These are phyloP conservation scores for Archocentrus centrarchus DNA, from an alignment of 2,113 vertebrate species.

Conservation along the genomic window DNA sequence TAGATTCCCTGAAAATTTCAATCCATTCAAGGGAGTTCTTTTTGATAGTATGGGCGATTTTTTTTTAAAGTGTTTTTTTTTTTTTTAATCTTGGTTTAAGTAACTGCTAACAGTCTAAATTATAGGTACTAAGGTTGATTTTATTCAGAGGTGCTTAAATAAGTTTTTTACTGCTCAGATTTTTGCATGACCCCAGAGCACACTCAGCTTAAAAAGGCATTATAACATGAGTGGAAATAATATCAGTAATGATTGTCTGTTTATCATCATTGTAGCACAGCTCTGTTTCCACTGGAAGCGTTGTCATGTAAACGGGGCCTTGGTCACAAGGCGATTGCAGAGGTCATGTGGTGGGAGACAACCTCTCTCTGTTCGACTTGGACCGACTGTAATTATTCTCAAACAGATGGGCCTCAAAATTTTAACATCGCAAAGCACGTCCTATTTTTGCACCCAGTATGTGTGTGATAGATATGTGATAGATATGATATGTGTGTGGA, in stretches of 20 bases:
- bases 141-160: neutral
- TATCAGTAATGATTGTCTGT: neutral
- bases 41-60: neutral
- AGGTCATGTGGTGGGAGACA: neutral
- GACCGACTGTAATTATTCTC: too few species aligned
- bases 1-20: neutral
- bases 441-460: neutral
- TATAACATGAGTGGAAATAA: neutral
- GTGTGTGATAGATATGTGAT: neutral
- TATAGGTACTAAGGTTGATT: neutral
- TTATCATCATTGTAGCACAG: neutral
- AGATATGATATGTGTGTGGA: neutral
- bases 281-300: too few species aligned
- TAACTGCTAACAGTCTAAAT: neutral
- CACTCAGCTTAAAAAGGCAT: neutral
- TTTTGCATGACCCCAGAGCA: rapidly evolving
- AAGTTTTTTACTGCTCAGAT: neutral
- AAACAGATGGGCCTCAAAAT: neutral
- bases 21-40: neutral
- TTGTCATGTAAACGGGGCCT: neutral
- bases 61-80: neutral
- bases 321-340: neutral
- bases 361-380: too few species aligned
- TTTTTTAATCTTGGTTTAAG: neutral
- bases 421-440: neutral